These are phyloP conservation scores for Drosophila tristis DNA, from an alignment of 1,140 invertebrate species.

Conservation along the genomic window DNA sequence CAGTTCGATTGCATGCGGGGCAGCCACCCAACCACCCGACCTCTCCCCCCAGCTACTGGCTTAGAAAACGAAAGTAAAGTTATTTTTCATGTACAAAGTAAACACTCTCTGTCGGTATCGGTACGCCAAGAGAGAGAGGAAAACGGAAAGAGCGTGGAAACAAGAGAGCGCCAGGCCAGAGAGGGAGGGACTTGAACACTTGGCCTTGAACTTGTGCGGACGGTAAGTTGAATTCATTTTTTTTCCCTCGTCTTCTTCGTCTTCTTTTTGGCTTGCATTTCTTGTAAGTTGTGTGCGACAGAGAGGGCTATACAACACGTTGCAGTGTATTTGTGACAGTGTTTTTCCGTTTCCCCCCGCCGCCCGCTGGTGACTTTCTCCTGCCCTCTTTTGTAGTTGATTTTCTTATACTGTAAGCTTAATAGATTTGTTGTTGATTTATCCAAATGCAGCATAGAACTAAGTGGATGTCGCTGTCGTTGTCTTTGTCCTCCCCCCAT, in stretches of 20 bases:
- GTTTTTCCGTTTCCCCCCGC: background rate
- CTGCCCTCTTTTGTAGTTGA: constrained; percentile 19
- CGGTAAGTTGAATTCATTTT: constrained; percentile 70
- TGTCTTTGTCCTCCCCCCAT: background rate
- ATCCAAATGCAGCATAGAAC: constrained; percentile 58
- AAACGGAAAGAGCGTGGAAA: constrained; percentile 5
- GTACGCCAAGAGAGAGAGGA: constrained; percentile 14
- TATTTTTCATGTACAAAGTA: constrained; percentile 66
- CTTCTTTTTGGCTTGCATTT: constrained; percentile 28
- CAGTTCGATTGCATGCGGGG: no score
- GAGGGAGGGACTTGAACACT: constrained; percentile 59
- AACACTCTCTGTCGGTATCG: constrained; percentile 27
- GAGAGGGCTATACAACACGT: no score
- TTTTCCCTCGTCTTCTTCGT: constrained; percentile 34
- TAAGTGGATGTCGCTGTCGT: constrained; percentile 42
- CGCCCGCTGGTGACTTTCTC: no score
- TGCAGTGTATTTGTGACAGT: background rate
- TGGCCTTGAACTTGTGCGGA: constrained; percentile 78
- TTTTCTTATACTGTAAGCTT: constrained; percentile 59
- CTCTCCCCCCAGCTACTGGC: no score
- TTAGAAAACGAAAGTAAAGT: constrained; percentile 50
- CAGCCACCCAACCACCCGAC: constrained; percentile 2
- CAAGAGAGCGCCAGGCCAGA: constrained; percentile 17
- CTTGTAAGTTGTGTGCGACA: constrained; percentile 38
- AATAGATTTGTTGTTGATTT: constrained; percentile 70